These are phyloP conservation scores for Andrena bucephala DNA, from an alignment of 2,888 invertebrate species.

Conservation along the genomic window DNA sequence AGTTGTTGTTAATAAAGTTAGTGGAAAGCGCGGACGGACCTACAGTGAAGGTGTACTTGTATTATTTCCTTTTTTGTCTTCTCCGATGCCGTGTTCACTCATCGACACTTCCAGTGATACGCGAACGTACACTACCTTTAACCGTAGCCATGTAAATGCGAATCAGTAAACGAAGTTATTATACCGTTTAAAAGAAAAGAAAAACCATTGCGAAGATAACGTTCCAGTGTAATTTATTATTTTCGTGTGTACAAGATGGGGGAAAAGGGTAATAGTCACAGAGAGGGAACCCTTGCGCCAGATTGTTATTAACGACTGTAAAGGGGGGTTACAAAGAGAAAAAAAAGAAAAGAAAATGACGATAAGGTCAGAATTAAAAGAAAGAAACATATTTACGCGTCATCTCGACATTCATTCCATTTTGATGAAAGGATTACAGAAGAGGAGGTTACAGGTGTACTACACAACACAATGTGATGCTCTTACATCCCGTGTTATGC, in stretches of 20 bases:
- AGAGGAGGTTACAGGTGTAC: conserved; percentile 74
- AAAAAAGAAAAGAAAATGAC: conserved; percentile 37
- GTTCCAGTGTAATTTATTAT: conserved; percentile 74
- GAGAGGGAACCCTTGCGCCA: conserved; percentile 49
- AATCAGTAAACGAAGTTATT: conserved; percentile 48
- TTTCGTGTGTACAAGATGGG: conserved; percentile 74
- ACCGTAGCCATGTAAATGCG: conserved; percentile 60
- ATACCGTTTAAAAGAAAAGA: conserved; percentile 46
- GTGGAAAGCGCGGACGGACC: conserved; percentile 64
- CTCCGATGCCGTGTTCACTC: conserved; percentile 65
- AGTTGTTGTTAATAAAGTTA: conserved; percentile 68
- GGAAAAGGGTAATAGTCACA: conserved; percentile 64
- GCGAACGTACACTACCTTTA: conserved; percentile 62
- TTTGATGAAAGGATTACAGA: conserved; percentile 76
- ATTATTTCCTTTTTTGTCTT: conserved; percentile 64
- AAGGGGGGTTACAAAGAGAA: conserved; percentile 40
- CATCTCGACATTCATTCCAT: conserved; percentile 81
- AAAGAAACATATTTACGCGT: conserved; percentile 73
- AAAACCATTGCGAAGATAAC: conserved; percentile 55
- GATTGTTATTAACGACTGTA: conserved; percentile 65
- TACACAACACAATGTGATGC: conserved; percentile 67
- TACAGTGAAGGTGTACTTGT: conserved; percentile 55
- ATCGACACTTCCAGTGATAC: conserved; percentile 65
- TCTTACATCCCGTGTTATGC: conserved; percentile 68
- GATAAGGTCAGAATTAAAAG: conserved; percentile 61